Base-by-base conservation (phyloP, 2,888 invertebrate genomes). In the Epinotia ramella region DNA sequence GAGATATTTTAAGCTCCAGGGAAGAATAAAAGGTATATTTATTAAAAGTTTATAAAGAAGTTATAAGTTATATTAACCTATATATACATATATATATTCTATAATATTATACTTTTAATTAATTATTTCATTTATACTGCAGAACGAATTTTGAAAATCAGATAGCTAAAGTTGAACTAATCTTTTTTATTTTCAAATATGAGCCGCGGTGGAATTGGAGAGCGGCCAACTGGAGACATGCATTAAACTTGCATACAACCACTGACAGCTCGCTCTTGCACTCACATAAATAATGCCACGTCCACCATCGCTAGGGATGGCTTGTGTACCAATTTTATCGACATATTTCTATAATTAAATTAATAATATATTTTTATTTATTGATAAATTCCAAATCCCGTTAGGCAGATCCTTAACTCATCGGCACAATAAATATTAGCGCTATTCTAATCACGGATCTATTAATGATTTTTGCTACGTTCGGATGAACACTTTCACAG, bases 241-340 rank as follows among this genome's bases (percentile, higher is more conserved):
- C 78, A 79, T 79, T 78, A 79, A 80, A 80, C 78, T 80, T 80
- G 80, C 78, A 79, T 77, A 76, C 77, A 77, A 78, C 78, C 76
- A 71, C 77, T 76, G 79, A 78, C 79, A 72, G 77, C 68, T 62
- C 78, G 73, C 73, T 73, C 77, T 78, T 78, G 73, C 75, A 67
- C 78, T 73, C 73, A 68, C 78, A 79, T 80, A 80, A 80, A 79
- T 80, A 78, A 78, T 78, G 71, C 66, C 70, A 33, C 53, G 64
- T 71, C 75, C 70, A 70, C 66, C 70, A 59, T 49, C 40, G 57
- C 63, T 63, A 72, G 76, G 72, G 67, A 49, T 56, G 71, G 28
- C 65, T 56, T 65, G 7, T 18, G 64, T 40, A 40, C 40, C 40
- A 9, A 9, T 40, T 1, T 40, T 60, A 66, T 60, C 40, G 20